A percentile compares a stretch with the other conserved stretches of the same genome.
Conservation (phyloP, 2,888 invertebrate genomes). For the Schrankia costaestrigalis region DNA sequence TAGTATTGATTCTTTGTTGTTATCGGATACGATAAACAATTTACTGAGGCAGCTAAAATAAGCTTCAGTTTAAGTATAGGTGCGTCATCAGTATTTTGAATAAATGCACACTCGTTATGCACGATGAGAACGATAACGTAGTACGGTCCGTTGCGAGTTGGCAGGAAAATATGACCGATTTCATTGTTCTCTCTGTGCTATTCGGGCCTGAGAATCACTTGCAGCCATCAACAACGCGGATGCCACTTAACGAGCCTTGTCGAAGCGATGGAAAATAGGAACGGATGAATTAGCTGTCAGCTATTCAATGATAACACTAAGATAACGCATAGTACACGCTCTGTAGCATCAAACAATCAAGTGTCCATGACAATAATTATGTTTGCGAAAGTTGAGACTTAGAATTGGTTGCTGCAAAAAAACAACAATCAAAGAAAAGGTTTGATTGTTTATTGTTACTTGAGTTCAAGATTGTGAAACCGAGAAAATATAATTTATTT, state of each 20-base stretch:
- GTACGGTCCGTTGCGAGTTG: slow-evolving; percentile 72
- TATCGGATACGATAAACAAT: slow-evolving; percentile 43
- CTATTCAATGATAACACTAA: slow-evolving; percentile 67
- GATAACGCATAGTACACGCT: slow-evolving; percentile 50
- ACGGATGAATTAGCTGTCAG: slow-evolving; percentile 73
- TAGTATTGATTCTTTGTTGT: too few species aligned
- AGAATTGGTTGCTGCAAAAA: too few species aligned
- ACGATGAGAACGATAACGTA: slow-evolving; percentile 68
- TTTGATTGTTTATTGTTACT: too few species aligned
- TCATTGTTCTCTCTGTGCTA: slow-evolving; percentile 74
- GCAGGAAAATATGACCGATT: slow-evolving; percentile 79
- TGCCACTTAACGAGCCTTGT: slow-evolving; percentile 79
- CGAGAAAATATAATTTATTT: too few species aligned
- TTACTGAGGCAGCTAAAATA: slow-evolving; percentile 63
- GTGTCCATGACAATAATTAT: slow-evolving; percentile 42
- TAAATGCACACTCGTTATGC: slow-evolving; percentile 72
- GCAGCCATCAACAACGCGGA: slow-evolving; percentile 75
- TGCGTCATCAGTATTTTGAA: slow-evolving; percentile 63
- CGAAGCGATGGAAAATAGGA: slow-evolving; percentile 74
- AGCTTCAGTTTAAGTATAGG: slow-evolving; percentile 62
- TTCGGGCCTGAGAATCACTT: slow-evolving; percentile 76
- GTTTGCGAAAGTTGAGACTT: slow-evolving; percentile 23
- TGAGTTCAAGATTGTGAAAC: too few species aligned
- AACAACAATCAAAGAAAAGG: too few species aligned
- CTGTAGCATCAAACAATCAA: slow-evolving; percentile 58